Percentiles rank a stretch among this genome's conserved stretches.
phyloP scores from a whole-genome alignment of 1,140 invertebrate species.

The Lepidurus couesii region DNA sequence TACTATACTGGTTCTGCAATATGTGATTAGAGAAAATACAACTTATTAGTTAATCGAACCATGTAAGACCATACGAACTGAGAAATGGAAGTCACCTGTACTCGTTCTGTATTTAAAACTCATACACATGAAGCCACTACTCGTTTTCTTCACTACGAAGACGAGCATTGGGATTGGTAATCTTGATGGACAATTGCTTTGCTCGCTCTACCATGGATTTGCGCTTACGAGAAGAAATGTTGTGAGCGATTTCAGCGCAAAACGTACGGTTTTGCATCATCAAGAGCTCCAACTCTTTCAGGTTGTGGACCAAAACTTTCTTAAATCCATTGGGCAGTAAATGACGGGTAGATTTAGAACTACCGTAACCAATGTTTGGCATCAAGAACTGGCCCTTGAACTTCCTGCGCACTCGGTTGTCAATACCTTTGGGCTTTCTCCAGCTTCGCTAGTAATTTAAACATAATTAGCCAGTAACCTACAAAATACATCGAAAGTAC shows the following conservation, averaged over 20 bases:
- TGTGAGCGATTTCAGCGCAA: slow-evolving; percentile 95
- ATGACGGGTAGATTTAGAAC: slow-evolving; percentile 86
- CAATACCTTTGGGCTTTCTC: slow-evolving; percentile 97
- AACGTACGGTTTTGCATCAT: slow-evolving; percentile 98
- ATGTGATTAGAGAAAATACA: too few relatives aligned
- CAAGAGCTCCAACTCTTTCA: slow-evolving; percentile 93
- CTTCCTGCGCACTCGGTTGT: slow-evolving; percentile 94
- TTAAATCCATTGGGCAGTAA: slow-evolving; percentile 96
- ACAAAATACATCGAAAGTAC: slow-evolving; percentile 36
- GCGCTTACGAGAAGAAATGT: slow-evolving; percentile 91
- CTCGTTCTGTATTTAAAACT: slow-evolving; percentile 32
- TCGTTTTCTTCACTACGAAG: slow-evolving; percentile 97
- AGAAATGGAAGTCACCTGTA: background rate
- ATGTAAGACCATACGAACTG: background rate
- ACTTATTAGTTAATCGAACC: too few relatives aligned
- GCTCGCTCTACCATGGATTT: slow-evolving; percentile 94
- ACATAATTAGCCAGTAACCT: slow-evolving; percentile 14
- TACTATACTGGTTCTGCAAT: too few relatives aligned
- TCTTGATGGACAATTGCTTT: slow-evolving; percentile 86
- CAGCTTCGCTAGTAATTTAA: slow-evolving; percentile 60
- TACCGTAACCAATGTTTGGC: slow-evolving; percentile 99
- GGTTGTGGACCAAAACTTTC: slow-evolving; percentile 82
- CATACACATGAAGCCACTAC: slow-evolving; percentile 54
- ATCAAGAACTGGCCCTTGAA: slow-evolving; percentile 99
- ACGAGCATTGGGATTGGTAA: slow-evolving; percentile 93